Percentiles rank a stretch among this genome's conserved stretches.
Conservation (phyloP, 2,797 vertebrate species). For the Thunnus albacares region DNA sequence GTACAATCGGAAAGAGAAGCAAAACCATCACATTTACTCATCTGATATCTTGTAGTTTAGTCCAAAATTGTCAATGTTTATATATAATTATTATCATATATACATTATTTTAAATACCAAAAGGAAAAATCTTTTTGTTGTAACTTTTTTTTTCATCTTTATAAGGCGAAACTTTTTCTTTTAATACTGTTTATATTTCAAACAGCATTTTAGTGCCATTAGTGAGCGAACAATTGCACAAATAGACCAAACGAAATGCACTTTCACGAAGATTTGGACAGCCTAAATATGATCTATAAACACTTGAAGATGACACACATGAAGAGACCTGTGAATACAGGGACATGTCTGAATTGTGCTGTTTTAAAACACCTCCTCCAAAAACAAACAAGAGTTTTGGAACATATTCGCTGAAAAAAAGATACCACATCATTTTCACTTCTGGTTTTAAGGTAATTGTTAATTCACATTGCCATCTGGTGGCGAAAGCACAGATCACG, state of each 20-base stretch:
- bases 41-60: not conserved
- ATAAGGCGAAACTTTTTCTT: too few species aligned
- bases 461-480: conserved; percentile 82
- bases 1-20: not conserved
- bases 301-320: not conserved
- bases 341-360: not conserved
- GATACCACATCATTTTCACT: not conserved
- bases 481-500: conserved; percentile 56
- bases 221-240: not conserved
- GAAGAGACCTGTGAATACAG: not conserved
- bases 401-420: too few species aligned
- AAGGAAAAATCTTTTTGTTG: too few species aligned
- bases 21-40: not conserved
- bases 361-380: not conserved
- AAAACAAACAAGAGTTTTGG: too few species aligned
- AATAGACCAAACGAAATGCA: conserved; percentile 3
- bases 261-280: not conserved
- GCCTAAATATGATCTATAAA: not conserved
- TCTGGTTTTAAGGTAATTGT: conserved; percentile 26
- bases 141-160: too few species aligned
- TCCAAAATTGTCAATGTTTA: not conserved
- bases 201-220: too few species aligned
- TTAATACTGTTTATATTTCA: too few species aligned
- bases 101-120: too few species aligned
- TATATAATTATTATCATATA: too few species aligned